Evolutionary conservation across 2,888 invertebrate genomes (phyloP).

Genomic region (Dicyrtoma fusca): DNA sequence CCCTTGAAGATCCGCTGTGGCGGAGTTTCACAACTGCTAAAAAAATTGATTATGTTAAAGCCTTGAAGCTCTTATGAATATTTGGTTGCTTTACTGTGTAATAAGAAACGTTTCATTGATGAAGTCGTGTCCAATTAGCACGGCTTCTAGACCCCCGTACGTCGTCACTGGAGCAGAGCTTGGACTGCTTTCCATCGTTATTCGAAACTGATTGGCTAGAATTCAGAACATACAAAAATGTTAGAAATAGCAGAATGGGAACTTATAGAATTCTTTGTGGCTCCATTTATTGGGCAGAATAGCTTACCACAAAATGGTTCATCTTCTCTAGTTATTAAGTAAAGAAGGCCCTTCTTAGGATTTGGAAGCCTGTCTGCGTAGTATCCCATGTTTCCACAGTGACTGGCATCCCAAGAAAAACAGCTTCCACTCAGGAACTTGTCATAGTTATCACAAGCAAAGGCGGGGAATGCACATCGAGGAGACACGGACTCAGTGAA

Average conservation of each 20-base stretch:
- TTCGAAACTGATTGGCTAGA: slow-evolving; percentile 82
- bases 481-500: slow-evolving; percentile 93
- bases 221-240: slow-evolving; percentile 35
- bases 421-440: slow-evolving; percentile 78
- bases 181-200: slow-evolving; percentile 76
- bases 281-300: no score
- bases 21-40: no score
- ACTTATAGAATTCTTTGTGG: no score
- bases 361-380: slow-evolving; percentile 70
- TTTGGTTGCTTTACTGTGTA: slow-evolving; percentile 79
- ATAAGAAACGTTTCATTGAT: slow-evolving; percentile 87
- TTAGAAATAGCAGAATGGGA: no score
- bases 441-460: slow-evolving; percentile 83
- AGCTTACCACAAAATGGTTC: slow-evolving; percentile 89
- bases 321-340: slow-evolving; percentile 83
- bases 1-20: no score
- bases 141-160: slow-evolving; percentile 74
- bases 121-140: slow-evolving; percentile 75
- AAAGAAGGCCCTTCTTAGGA: slow-evolving; percentile 63
- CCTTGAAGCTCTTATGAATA: no score
- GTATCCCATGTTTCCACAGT: slow-evolving; percentile 91
- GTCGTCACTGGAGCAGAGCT: slow-evolving; percentile 69
- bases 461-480: slow-evolving; percentile 87
- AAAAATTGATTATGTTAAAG: no score
- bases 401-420: slow-evolving; percentile 68